Conservation (phyloP, 1,140 invertebrate genomes). For the Pogonomyrmex barbatus region DNA sequence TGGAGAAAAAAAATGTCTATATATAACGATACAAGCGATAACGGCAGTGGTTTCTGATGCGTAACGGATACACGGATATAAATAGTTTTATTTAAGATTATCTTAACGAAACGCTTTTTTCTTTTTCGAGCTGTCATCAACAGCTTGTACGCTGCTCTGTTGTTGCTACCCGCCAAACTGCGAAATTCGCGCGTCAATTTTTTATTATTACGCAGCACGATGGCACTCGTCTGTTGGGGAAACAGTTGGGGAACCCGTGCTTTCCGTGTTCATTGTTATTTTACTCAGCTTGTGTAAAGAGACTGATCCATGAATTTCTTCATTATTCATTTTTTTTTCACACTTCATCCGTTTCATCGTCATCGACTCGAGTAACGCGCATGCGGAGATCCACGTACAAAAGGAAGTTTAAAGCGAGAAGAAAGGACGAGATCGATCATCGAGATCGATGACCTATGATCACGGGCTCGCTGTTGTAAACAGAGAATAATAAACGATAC, state of each 20-base stretch:
- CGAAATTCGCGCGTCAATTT: constrained; percentile 22
- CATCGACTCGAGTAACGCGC: constrained; percentile 44
- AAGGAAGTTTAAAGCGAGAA: constrained; percentile 40
- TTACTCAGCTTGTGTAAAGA: constrained; percentile 79
- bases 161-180: constrained; percentile 8
- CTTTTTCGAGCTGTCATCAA: constrained; percentile 30
- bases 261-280: constrained; percentile 75
- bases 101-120: constrained; percentile 37
- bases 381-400: constrained; percentile 62
- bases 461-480: constrained; percentile 70
- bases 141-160: constrained; percentile 15
- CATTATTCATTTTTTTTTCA: constrained; percentile 46
- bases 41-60: neutral
- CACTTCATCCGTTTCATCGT: constrained; percentile 59
- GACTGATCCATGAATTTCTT: constrained; percentile 75
- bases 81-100: constrained; percentile 63
- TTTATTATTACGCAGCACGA: constrained; percentile 33
- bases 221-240: constrained; percentile 28
- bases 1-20: neutral
- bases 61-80: constrained; percentile 36
- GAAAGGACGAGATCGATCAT: constrained; percentile 21
- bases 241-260: neutral
- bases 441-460: constrained; percentile 40
- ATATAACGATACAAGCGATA: neutral
- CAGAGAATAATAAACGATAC: constrained; percentile 75